Evolutionary conservation across 2,888 invertebrate genomes (phyloP).

Genomic region (Xestia rhomboidea): DNA sequence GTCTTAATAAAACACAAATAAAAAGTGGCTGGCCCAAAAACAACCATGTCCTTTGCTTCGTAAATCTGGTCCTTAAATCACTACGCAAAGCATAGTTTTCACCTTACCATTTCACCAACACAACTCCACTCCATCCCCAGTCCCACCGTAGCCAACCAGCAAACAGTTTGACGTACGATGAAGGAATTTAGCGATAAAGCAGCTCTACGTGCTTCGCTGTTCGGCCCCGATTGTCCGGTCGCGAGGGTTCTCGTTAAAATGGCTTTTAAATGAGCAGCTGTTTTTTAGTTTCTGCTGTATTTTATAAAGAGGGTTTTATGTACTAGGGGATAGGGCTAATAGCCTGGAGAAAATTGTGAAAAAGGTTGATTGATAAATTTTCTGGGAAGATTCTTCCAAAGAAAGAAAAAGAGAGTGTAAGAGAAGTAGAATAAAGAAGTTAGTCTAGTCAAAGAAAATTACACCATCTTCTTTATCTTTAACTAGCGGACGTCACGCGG

Average conservation of each 20-base stretch:
- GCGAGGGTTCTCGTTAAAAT: slow-evolving; percentile 64
- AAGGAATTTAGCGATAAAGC: slow-evolving; percentile 75
- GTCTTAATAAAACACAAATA: too few relatives aligned
- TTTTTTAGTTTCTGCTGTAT: slow-evolving; percentile 52
- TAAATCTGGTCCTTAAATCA: background rate
- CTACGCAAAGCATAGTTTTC: too few relatives aligned
- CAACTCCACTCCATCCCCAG: slow-evolving; percentile 64
- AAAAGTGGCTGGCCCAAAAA: background rate
- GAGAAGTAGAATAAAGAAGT: background rate
- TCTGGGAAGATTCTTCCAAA: background rate
- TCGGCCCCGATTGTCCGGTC: slow-evolving; percentile 54
- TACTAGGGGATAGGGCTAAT: slow-evolving; percentile 4
- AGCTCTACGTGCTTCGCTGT: slow-evolving; percentile 66
- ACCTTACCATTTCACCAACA: background rate
- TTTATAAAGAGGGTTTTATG: slow-evolving; percentile 35
- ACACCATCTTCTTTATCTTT: background rate
- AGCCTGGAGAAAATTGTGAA: background rate
- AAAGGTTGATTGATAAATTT: background rate
- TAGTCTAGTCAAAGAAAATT: background rate
- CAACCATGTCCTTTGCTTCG: background rate
- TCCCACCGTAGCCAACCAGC: slow-evolving; percentile 64
- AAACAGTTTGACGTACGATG: slow-evolving; percentile 78
- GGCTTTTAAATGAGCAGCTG: slow-evolving; percentile 65
- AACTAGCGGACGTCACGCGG: too few relatives aligned
- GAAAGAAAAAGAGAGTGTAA: background rate